Evolutionary conservation across 2,888 invertebrate genomes (phyloP), one percentile per base, ranked within the genome.

Genomic region (Eledone cirrhosa): DNA sequence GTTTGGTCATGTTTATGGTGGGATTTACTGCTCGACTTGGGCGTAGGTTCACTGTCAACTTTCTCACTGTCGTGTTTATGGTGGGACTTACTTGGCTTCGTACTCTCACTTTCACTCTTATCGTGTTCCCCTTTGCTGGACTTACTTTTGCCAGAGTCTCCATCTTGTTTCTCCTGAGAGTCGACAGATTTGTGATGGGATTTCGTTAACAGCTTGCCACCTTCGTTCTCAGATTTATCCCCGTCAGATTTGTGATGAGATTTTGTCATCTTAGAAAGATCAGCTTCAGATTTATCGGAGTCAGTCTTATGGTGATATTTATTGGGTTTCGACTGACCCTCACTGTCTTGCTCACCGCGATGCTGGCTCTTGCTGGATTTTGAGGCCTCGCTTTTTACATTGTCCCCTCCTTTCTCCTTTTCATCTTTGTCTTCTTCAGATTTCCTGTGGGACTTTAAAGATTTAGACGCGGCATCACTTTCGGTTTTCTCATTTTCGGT

Each of bases 371-470:
- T 76, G 29, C n/a, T 22, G 47, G 48, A 48, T 48, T 76, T 76
- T 29, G 19, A 8, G 3, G 27, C 29, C 24, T 76, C 76, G 14
- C 41, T 47, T 72, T 72, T 72, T 0, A 72, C 72, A 33, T 1
- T 7, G 22, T 72, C 67, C 1, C 31, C 48, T n/a, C 48, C 48
- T 16, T 47, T 48, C 48, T 76, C 48, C 2, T 76, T 48, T 2
- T 77, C 77, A 22, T 7, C 53, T n/a, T 78, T 69, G 4, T 59
- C 69, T 47, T 78, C 48, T 48, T 76, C 76, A 48, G 76, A 76
- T 48, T 76, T 76, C 27, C 48, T 41, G 27, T 76, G 76, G 48
- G 76, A 76, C 48, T 76, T 76, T 29, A 29, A 14, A 48, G 27
- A n/a, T 22, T 76, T 76, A 7, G 47, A 76, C 19, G 41, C 27